Base-by-base conservation (phyloP, 2,113 vertebrate species). In the Sinosuthora webbiana region DNA sequence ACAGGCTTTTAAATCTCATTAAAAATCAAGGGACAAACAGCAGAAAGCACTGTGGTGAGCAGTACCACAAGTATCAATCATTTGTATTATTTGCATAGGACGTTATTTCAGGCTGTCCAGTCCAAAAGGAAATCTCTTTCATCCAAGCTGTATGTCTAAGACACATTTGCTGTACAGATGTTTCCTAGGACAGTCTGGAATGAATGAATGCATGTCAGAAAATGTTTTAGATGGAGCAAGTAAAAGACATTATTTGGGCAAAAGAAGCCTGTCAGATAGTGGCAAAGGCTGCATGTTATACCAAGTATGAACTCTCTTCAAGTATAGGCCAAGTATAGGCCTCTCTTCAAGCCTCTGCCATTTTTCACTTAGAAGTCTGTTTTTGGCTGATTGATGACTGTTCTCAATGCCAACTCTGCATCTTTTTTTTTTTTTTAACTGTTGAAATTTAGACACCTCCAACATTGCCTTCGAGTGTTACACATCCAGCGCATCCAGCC, bases 81-180 rank as follows among this genome's bases (percentile, higher is more conserved):
- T 94, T 94, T 85, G 33, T 88, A 52, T 80, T 95, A 95, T 96
- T 95, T 96, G 97, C 94, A 90, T 89, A 93, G 79, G 69, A 95
- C 87, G 7, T 95, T 94, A 85, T 95, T 95, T 95, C 78, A 96
- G 88, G 78, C 94, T 94, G 81, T 82, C 87, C 89, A 92, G 92
- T 77, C 62, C 90, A 88, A 91, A 95, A 96, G 94, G 94, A 97
- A 97, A 93, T 97, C 79, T 84, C 94, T 96, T 95, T 96, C 96
- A 95, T 88, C 60, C 67, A 86, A 96, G 65, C 68, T 88, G 50
- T 95, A 74, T 70, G 69, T 94, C 87, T 95, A 93, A 97, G 95
- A 97, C 94, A 88, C 93, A 97, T 97, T 96, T 97, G 95, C 94
- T 96, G 64, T 96, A 94, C 96, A 97, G 97, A 97, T 97, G 97